Conservation (phyloP, 2,797 vertebrate genomes). For the Ficedula albicollis region DNA sequence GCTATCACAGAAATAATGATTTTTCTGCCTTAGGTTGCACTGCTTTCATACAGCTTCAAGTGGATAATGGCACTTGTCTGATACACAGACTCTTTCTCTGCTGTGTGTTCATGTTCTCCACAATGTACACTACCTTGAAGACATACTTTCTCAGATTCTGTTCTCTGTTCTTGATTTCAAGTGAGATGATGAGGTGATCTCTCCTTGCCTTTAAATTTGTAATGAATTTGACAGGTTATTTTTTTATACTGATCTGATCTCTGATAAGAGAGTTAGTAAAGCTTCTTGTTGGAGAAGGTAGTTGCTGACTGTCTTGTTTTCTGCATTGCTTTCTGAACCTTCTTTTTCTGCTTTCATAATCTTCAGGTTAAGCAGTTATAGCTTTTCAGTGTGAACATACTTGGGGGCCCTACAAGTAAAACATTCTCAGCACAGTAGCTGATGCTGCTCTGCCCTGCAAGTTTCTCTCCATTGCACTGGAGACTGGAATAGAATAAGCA, state of each 20-base stretch:
- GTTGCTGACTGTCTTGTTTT: not conserved
- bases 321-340: not conserved
- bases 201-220: not conserved
- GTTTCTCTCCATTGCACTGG: not conserved
- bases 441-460: not conserved
- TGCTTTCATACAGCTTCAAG: not conserved
- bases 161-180: not conserved
- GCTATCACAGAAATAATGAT: not conserved
- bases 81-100: not conserved
- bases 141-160: not conserved
- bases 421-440: not conserved
- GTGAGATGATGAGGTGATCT: not conserved
- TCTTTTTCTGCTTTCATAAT: not conserved
- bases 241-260: not conserved
- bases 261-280: not conserved
- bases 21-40: not conserved
- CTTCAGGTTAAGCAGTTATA: not conserved
- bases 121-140: not conserved
- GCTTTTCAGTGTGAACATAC: not conserved
- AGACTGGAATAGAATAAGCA: not conserved
- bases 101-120: not conserved
- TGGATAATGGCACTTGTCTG: not conserved
- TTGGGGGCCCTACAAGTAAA: not conserved
- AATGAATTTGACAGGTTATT: not conserved
- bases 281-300: not conserved